These are phyloP conservation scores for Cosmopolites sordidus DNA, from an alignment of 2,888 invertebrate genomes.

Conservation along the genomic window DNA sequence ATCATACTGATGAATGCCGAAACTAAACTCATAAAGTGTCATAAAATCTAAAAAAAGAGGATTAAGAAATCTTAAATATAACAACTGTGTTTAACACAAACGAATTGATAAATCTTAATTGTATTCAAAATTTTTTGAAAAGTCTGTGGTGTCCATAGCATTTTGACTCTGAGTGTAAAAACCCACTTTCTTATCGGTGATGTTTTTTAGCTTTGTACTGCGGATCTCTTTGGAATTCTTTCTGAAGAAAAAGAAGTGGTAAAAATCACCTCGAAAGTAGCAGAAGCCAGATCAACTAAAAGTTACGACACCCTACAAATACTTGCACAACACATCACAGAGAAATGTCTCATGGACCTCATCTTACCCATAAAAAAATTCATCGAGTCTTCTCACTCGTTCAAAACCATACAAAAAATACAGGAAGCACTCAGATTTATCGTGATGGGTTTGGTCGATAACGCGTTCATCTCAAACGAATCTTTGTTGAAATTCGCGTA, in stretches of 20 bases:
- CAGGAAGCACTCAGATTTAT: slow-evolving; percentile 76
- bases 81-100: too few species aligned
- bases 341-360: slow-evolving; percentile 69
- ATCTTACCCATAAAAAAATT: slow-evolving; percentile 79
- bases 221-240: slow-evolving; percentile 83
- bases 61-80: too few species aligned
- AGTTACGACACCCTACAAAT: slow-evolving; percentile 83
- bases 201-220: slow-evolving; percentile 62
- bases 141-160: too few species aligned
- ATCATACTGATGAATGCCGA: too few species aligned
- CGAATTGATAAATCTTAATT: too few species aligned
- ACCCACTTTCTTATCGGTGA: too few species aligned
- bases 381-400: slow-evolving; percentile 70
- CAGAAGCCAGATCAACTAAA: slow-evolving; percentile 80
- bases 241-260: slow-evolving; percentile 90
- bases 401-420: slow-evolving; percentile 73
- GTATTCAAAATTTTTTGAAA: too few species aligned
- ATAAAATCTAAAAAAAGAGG: too few species aligned
- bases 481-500: slow-evolving; percentile 76
- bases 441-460: slow-evolving; percentile 76
- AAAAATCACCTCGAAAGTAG: slow-evolving; percentile 74
- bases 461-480: slow-evolving; percentile 68
- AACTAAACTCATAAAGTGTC: too few species aligned
- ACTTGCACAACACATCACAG: slow-evolving; percentile 72
- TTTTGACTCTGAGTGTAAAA: too few species aligned